These are phyloP conservation scores for Amphibalanus amphitrite DNA, from an alignment of 1,140 invertebrate genomes.

Conservation along the genomic window DNA sequence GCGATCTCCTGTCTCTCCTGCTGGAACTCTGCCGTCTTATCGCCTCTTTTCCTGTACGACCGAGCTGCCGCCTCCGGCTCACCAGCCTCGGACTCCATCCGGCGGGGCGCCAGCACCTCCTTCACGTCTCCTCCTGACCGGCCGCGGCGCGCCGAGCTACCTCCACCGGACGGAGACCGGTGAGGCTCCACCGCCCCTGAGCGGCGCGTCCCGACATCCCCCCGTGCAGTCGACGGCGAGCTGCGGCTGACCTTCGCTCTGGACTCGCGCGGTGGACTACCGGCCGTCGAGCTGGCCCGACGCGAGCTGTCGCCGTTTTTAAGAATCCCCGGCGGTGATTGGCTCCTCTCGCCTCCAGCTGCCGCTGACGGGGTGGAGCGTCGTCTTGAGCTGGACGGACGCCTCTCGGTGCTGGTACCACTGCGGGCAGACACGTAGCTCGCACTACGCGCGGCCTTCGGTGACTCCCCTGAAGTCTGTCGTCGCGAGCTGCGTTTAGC, in stretches of 20 bases:
- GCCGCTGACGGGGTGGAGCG: too few species aligned
- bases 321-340: not conserved
- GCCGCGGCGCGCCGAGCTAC: not conserved
- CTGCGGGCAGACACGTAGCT: not conserved
- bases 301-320: not conserved
- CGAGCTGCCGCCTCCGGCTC: not conserved
- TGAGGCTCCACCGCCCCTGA: not conserved
- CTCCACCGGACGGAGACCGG: not conserved
- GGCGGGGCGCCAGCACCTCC: not conserved
- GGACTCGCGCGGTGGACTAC: not conserved
- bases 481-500: too few species aligned
- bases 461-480: too few species aligned
- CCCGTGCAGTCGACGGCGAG: too few species aligned
- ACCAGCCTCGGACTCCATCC: not conserved
- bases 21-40: not conserved
- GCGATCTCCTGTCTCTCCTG: not conserved
- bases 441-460: not conserved
- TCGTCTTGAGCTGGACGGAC: not conserved
- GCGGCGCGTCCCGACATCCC: too few species aligned
- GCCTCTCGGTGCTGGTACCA: not conserved
- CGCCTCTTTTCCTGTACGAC: not conserved
- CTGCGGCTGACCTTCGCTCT: too few species aligned
- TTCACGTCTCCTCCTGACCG: not conserved
- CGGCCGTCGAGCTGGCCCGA: too few species aligned
- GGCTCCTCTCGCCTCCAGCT: too few species aligned